phyloP scores from a whole-genome alignment of 1,140 invertebrate genomes.

The Drosophila teissieri region DNA sequence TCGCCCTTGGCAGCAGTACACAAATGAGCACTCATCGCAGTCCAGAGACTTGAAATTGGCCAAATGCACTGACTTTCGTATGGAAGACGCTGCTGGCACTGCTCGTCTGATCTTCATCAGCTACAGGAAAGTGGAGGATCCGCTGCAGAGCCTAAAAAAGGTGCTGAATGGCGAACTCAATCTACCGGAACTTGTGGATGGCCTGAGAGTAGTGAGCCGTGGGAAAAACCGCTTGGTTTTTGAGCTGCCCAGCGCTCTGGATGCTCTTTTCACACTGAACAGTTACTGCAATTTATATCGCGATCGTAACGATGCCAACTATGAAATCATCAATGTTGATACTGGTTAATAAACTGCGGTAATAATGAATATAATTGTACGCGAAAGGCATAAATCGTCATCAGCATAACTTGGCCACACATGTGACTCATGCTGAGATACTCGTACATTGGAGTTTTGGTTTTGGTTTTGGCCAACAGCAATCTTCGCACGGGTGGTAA shows the following conservation, averaged over 20 bases:
- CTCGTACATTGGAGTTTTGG: neutral
- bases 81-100: neutral
- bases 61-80: slow-evolving; percentile 3
- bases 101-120: slow-evolving; percentile 22
- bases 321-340: slow-evolving; percentile 12
- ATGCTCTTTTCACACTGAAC: slow-evolving; percentile 7
- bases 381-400: too few relatives aligned
- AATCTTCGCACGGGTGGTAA: slow-evolving; percentile 3
- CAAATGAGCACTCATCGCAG: neutral
- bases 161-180: neutral
- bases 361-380: too few relatives aligned
- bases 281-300: slow-evolving; percentile 12
- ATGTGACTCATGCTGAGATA: neutral
- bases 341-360: too few relatives aligned
- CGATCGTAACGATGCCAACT: neutral
- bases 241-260: slow-evolving; percentile 7
- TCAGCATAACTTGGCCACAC: too few relatives aligned
- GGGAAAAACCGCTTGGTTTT: slow-evolving; percentile 12
- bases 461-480: neutral
- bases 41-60: neutral
- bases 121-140: slow-evolving; percentile 6
- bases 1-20: slow-evolving; percentile 5
- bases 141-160: slow-evolving; percentile 2
- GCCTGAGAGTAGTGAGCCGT: neutral
- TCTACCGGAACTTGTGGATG: slow-evolving; percentile 9